A percentile compares a stretch with the other conserved stretches of the same genome.
Evolutionary conservation across 2,888 invertebrate genomes (phyloP).

Genomic region (Polylopha cassiicola): DNA sequence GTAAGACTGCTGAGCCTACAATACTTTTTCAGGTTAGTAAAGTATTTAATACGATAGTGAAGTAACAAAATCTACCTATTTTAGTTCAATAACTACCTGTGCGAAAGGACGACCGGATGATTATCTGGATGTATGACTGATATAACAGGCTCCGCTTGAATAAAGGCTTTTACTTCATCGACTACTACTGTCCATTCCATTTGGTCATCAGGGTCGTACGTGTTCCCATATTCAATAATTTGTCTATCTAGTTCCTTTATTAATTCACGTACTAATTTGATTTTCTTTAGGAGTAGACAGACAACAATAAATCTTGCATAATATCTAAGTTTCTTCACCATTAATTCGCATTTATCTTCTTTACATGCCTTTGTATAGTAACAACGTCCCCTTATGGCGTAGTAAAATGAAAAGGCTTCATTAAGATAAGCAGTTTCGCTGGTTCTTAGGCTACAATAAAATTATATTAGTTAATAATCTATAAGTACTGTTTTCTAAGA

Average conservation of each 20-base stretch:
- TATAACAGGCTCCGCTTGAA: conserved; percentile 93
- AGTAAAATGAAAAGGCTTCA: conserved; percentile 97
- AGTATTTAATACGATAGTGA: no score
- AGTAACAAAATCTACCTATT: no score
- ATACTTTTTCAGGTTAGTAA: not conserved
- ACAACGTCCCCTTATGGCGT: conserved; percentile 93
- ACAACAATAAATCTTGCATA: conserved; percentile 98
- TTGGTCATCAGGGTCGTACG: conserved; percentile 98
- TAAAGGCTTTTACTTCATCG: conserved; percentile 95
- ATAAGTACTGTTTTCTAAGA: not conserved
- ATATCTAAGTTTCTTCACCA: conserved; percentile 97
- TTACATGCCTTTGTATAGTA: conserved; percentile 96
- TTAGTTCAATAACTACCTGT: conserved; percentile 78
- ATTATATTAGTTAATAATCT: conserved; percentile 4
- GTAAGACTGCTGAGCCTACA: conserved; percentile 19
- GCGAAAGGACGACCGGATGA: conserved; percentile 89
- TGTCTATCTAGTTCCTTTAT: conserved; percentile 95
- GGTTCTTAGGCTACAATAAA: conserved; percentile 86
- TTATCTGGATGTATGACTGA: conserved; percentile 93
- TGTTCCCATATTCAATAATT: conserved; percentile 95
- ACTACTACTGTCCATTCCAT: conserved; percentile 96
- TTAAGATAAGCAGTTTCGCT: conserved; percentile 97
- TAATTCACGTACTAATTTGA: conserved; percentile 94
- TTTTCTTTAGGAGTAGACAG: conserved; percentile 93
- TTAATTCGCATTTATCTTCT: conserved; percentile 95